phyloP scores from a whole-genome alignment of 64 coral and sea anemone genomes.

The Anthopleura sola region DNA sequence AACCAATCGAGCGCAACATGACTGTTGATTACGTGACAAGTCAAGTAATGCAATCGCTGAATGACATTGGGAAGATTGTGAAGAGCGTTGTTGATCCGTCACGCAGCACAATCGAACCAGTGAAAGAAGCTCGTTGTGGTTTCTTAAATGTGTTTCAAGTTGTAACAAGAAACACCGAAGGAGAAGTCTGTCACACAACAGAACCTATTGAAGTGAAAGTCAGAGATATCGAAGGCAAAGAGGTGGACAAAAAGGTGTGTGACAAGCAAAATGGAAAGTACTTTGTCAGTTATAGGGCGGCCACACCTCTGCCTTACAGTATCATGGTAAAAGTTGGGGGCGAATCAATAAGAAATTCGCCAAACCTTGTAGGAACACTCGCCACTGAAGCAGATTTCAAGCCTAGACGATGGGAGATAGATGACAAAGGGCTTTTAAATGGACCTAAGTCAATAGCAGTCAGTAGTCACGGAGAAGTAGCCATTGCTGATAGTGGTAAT shows the following conservation, averaged over 20 bases:
- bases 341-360: not conserved
- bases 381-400: not conserved
- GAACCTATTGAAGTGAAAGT: not conserved
- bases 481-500: slow-evolving; percentile 67
- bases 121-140: not conserved
- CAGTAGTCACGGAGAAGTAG: slow-evolving; percentile 58
- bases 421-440: slow-evolving; percentile 57
- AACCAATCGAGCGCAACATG: too few species aligned
- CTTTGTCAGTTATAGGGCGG: not conserved
- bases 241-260: not conserved
- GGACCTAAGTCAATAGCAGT: slow-evolving; percentile 50
- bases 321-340: not conserved
- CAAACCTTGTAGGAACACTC: not conserved
- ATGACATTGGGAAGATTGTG: not conserved
- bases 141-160: not conserved
- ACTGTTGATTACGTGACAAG: not conserved
- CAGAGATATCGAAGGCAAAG: not conserved
- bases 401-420: slow-evolving; percentile 55
- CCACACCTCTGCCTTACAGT: not conserved
- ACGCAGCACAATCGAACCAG: not conserved
- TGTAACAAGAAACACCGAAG: slow-evolving; percentile 1
- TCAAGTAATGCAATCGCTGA: not conserved
- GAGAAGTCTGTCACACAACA: not conserved
- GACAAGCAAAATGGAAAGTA: not conserved
- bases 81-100: not conserved